Percentiles rank a stretch among this genome's conserved stretches.
Conservation (phyloP, 2,888 invertebrate genomes). For the Lordiphosa andalusiaca region DNA sequence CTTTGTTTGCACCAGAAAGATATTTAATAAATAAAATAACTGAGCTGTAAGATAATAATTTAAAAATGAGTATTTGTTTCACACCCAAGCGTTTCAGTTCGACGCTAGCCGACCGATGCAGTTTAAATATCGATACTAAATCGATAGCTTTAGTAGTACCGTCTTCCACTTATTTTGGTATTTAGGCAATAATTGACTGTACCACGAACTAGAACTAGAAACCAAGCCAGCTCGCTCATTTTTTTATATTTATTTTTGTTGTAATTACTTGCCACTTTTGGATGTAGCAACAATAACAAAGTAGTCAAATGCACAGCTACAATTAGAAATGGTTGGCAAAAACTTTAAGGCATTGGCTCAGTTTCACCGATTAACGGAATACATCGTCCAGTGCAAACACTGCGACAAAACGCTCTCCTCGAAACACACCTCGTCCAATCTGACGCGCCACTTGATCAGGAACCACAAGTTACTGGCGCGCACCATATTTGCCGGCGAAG, state of each 20-base stretch:
- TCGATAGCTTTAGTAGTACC: too few species aligned
- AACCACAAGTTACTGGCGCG: slow-evolving; percentile 57
- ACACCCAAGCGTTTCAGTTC: too few species aligned
- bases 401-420: slow-evolving; percentile 66
- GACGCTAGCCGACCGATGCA: too few species aligned
- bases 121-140: too few species aligned
- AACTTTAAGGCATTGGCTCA: slow-evolving; percentile 67
- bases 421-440: slow-evolving; percentile 64
- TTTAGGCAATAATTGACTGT: too few species aligned
- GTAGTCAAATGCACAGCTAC: slow-evolving; percentile 13
- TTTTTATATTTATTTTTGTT: slow-evolving; percentile 15
- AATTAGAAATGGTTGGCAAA: slow-evolving; percentile 54
- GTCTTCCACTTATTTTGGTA: too few species aligned
- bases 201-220: too few species aligned
- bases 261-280: neutral
- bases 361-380: slow-evolving; percentile 62
- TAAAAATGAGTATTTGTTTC: too few species aligned
- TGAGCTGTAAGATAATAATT: too few species aligned
- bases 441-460: slow-evolving; percentile 62
- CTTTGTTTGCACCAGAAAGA: too few species aligned
- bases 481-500: slow-evolving; percentile 59
- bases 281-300: slow-evolving; percentile 9
- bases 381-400: slow-evolving; percentile 64
- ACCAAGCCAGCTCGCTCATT: too few species aligned
- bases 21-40: too few species aligned